A percentile compares a stretch with the other conserved stretches of the same genome.
Evolutionary conservation across 37 sponge, comb jelly and placozoan species (phyloP).

Genomic region (Corticium candelabrum): DNA sequence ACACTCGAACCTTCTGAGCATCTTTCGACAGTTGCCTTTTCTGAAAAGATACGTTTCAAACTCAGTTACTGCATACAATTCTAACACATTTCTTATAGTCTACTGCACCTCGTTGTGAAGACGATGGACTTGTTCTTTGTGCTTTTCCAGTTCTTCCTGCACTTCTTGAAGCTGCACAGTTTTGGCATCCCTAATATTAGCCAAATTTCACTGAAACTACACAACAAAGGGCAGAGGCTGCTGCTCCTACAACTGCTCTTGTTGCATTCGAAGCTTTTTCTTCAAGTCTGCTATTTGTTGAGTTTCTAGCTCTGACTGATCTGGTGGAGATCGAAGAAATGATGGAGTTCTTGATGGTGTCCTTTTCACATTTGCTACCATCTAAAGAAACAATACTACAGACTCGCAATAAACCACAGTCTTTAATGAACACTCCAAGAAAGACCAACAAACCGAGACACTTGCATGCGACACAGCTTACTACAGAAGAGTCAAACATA

Average conservation of each 20-base stretch:
- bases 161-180: not conserved
- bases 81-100: too few species aligned
- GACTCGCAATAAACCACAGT: too few species aligned
- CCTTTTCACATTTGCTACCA: not conserved
- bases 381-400: not conserved
- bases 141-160: not conserved
- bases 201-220: not conserved
- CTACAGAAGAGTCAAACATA: too few species aligned
- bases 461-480: too few species aligned
- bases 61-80: too few species aligned
- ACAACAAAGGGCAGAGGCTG: not conserved
- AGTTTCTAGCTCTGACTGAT: not conserved
- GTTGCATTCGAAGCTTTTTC: constrained; percentile 40
- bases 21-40: constrained; percentile 2
- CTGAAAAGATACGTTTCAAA: not conserved
- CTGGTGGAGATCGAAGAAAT: not conserved
- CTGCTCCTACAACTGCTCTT: constrained; percentile 66
- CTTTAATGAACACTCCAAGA: too few species aligned
- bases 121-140: not conserved
- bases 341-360: not conserved
- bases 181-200: not conserved
- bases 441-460: too few species aligned
- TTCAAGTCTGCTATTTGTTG: constrained; percentile 46
- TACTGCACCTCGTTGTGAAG: not conserved
- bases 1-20: not conserved